phyloP scores from a whole-genome alignment of 92 coral and sea anemone species.

The Parazoanthus swiftii region DNA sequence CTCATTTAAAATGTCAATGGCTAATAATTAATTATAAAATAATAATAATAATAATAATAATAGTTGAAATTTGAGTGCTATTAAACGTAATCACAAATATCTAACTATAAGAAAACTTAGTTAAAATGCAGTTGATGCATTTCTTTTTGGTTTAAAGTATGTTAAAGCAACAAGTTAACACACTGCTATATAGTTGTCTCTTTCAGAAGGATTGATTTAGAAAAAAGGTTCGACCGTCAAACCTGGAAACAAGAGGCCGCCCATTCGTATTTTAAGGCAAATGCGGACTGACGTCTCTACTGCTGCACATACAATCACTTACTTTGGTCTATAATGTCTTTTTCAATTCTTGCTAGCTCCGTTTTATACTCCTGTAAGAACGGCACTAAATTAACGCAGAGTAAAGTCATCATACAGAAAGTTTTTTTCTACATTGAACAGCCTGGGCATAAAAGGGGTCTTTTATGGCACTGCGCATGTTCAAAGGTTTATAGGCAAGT shows the following conservation, averaged over 20 bases:
- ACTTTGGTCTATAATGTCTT: conserved; percentile 74
- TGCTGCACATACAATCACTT: neutral
- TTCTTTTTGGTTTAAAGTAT: too few species aligned
- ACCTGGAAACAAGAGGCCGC: too few species aligned
- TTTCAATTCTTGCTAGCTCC: conserved; percentile 70
- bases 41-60: neutral
- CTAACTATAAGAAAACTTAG: too few species aligned
- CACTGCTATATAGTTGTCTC: too few species aligned
- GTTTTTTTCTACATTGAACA: neutral
- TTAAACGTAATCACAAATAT: too few species aligned
- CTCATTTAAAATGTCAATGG: neutral
- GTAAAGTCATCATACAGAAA: neutral
- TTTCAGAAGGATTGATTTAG: too few species aligned
- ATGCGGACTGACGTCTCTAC: neutral
- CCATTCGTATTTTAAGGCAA: too few species aligned
- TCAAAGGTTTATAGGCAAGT: too few species aligned
- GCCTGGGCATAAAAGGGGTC: neutral
- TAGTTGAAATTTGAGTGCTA: neutral
- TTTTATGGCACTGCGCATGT: too few species aligned
- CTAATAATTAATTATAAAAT: neutral
- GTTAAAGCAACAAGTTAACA: too few species aligned
- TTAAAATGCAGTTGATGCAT: too few species aligned
- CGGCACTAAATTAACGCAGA: neutral
- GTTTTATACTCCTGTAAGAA: conserved; percentile 75
- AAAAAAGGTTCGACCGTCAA: too few species aligned